Base-by-base conservation (phyloP, 2,797 vertebrate genomes). In the Cirrhinus molitorella region DNA sequence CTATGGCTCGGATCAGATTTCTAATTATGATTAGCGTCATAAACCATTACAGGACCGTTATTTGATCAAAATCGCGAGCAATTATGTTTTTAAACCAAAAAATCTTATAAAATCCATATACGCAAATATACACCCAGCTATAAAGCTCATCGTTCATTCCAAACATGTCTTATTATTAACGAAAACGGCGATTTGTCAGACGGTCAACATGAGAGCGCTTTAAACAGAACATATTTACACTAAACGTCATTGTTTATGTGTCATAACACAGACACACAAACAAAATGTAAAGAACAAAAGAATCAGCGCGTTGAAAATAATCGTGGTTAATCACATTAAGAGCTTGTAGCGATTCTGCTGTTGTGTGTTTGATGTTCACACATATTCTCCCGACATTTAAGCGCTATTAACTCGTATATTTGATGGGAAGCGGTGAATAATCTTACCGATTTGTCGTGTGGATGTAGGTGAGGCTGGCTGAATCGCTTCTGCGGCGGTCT, bases 281-380 rank as follows among this genome's bases (percentile, higher is more conserved):
- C 31, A 25, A 25, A 25, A 16, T 5, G 21, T 73, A 14, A 40
- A 76, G 49, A 47, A 66, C 63, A 76, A 83, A 67, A 75, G 72
- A 76, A 57, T 11, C 61, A 12, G 37, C 51, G 61, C 28, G 59
- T 17, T 21, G 49, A 17, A 40, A 68, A 71, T 34, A 49, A 59
- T 65, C 47, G 81, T 49, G 73, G 59, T 76, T 77, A 83, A 83
- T 83, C 81, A 75, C 51, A 83, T 83, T 77, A 83, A 55, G 73
- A 57, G 81, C 47, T 83, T 67, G 49, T 3, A 11, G 47, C 34
- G 80, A 16, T 11, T 72, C 28, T 21, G 76, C 14, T 21, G 57
- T 16, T 13, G 40, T 34, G 73, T 25, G 79, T 43, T 6, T 40
- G 68, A 40, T 25, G 51, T 8, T 43, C 23, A 2, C 51, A 28